Percentiles rank a stretch among this genome's conserved stretches.
Conservation (phyloP, 2,797 vertebrate species). For the Pagetopsis macropterus region DNA sequence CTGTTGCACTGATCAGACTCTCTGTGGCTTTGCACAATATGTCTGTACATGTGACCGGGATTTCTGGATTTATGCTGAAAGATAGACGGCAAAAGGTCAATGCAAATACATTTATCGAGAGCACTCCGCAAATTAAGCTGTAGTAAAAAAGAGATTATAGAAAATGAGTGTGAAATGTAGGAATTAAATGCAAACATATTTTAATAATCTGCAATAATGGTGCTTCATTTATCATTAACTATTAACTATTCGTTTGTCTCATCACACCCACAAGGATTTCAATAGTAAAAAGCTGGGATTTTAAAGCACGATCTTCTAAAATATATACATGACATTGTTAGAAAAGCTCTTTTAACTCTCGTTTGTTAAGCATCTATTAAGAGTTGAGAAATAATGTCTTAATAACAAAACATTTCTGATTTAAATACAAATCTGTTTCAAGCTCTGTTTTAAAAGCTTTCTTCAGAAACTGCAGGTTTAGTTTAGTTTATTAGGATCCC, state of each 20-base stretch:
- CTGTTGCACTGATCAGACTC: conserved; percentile 60
- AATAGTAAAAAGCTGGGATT: conserved; percentile 1
- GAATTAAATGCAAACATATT: conserved; percentile 13
- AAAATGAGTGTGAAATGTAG: conserved; percentile 27
- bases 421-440: conserved; percentile 17
- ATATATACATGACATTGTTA: not conserved
- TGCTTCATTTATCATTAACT: not conserved
- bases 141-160: conserved; percentile 39
- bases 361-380: conserved; percentile 1
- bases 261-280: conserved; percentile 14
- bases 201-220: conserved; percentile 28
- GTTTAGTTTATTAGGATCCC: too few species aligned
- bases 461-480: not conserved
- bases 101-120: conserved; percentile 64
- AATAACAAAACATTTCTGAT: not conserved
- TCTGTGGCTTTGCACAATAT: conserved; percentile 48
- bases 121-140: conserved; percentile 52
- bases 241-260: not conserved
- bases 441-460: not conserved
- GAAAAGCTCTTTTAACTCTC: not conserved
- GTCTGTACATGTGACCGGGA: conserved; percentile 47
- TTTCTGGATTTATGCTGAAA: conserved; percentile 63
- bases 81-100: conserved; percentile 43
- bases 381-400: not conserved
- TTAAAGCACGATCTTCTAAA: conserved; percentile 5